Conservation (phyloP, 2,797 vertebrate genomes). For the Enteromius argenteus region DNA sequence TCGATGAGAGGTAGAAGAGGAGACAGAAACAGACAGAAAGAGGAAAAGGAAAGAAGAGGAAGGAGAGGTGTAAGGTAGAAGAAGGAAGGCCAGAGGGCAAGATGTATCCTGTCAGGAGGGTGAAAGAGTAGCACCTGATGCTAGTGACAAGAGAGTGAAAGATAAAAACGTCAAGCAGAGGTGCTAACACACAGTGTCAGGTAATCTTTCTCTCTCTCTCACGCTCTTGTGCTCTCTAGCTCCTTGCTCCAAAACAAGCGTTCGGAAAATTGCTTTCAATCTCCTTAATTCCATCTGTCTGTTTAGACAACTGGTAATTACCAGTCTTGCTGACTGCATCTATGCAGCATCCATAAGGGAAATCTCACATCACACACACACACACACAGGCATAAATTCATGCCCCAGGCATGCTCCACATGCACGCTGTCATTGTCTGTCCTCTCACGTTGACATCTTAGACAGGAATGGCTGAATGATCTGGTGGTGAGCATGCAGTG, state of each 20-base stretch:
- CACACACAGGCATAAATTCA: neutral
- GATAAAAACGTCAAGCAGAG: constrained; percentile 69
- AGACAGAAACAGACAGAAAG: constrained; percentile 15
- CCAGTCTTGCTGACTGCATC: constrained; percentile 75
- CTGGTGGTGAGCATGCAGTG: constrained; percentile 1
- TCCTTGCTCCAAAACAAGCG: constrained; percentile 63
- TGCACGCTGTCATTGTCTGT: constrained; percentile 41
- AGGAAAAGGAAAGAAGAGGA: constrained; percentile 51
- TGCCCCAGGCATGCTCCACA: constrained; percentile 33
- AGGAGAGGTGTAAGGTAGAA: constrained; percentile 48
- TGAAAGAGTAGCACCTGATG: constrained; percentile 54
- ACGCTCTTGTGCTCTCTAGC: neutral
- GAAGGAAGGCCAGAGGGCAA: constrained; percentile 49
- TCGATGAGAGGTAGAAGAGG: neutral
- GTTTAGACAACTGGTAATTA: constrained; percentile 83
- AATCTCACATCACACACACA: constrained; percentile 61
- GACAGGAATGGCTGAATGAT: constrained; percentile 37
- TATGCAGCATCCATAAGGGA: constrained; percentile 71
- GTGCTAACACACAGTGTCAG: constrained; percentile 75
- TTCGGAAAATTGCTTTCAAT: constrained; percentile 78
- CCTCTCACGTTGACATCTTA: constrained; percentile 28
- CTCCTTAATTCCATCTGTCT: constrained; percentile 82
- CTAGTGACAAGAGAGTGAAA: constrained; percentile 41
- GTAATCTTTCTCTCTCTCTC: constrained; percentile 61
- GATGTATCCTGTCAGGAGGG: constrained; percentile 55